Evolutionary conservation across 2,888 invertebrate species (phyloP).

Genomic region (Zaprionus obscuricornis): DNA sequence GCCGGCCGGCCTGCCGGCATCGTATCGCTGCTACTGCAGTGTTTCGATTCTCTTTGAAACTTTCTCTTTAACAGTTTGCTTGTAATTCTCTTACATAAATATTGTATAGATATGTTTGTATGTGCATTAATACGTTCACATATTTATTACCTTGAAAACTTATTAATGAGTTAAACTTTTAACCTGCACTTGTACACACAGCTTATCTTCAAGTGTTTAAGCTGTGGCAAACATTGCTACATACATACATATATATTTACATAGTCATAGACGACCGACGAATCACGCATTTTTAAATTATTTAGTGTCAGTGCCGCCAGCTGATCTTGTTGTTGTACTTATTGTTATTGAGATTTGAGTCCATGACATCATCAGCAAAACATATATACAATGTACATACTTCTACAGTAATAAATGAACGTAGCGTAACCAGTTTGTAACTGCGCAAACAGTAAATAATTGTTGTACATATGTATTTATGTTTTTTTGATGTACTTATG

Average conservation of each 20-base stretch:
- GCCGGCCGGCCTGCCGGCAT: conserved; percentile 46
- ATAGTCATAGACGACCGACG: not conserved
- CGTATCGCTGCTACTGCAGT: conserved; percentile 15
- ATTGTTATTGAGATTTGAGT: conserved; percentile 44
- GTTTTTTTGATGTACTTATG: too few relatives aligned
- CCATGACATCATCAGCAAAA: conserved; percentile 59
- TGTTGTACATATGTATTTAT: too few relatives aligned
- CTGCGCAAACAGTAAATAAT: conserved; percentile 20
- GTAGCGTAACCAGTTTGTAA: conserved; percentile 52
- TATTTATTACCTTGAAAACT: conserved; percentile 62
- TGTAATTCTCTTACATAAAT: conserved; percentile 4
- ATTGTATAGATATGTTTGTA: not conserved
- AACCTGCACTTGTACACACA: conserved; percentile 52
- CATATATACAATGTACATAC: too few relatives aligned
- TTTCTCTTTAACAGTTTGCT: not conserved
- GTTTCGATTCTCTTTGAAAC: conserved; percentile 6
- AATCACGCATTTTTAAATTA: not conserved
- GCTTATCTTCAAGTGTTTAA: conserved; percentile 42
- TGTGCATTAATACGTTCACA: conserved; percentile 1
- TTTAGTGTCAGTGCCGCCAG: conserved; percentile 39
- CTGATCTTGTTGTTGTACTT: conserved; percentile 44
- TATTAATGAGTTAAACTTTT: conserved; percentile 68
- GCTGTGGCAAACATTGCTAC: conserved; percentile 30
- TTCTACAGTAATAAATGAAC: conserved; percentile 21
- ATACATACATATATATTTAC: too few relatives aligned